These are phyloP conservation scores for Julus scanicus DNA, from an alignment of 2,888 invertebrate genomes.

Conservation along the genomic window DNA sequence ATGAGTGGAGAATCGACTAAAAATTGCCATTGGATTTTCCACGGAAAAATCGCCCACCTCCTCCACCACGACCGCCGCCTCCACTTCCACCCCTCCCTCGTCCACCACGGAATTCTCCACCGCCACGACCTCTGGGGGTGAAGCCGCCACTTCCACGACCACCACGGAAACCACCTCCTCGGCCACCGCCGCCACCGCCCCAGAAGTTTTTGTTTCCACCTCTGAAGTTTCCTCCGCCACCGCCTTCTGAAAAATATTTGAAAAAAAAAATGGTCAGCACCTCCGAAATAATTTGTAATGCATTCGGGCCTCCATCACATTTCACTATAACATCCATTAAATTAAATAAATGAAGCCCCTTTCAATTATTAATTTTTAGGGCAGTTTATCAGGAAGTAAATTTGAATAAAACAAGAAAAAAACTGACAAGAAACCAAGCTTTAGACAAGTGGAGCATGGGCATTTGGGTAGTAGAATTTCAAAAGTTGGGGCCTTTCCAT, in stretches of 20 bases:
- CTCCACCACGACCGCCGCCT: not conserved
- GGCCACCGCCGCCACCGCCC: slow-evolving; percentile 50
- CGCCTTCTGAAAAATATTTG: not conserved
- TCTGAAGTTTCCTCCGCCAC: slow-evolving; percentile 47
- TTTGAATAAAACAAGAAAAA: no score
- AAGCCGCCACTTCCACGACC: slow-evolving; percentile 53
- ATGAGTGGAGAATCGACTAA: not conserved
- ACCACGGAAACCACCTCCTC: slow-evolving; percentile 48
- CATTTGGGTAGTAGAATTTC: no score
- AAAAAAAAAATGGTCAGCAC: not conserved
- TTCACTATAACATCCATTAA: no score
- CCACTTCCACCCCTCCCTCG: slow-evolving; percentile 51
- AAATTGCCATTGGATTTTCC: slow-evolving; percentile 6
- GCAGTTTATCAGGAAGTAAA: no score
- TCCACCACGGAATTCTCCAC: slow-evolving; percentile 53
- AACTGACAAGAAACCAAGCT: no score
- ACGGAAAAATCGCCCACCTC: slow-evolving; percentile 38
- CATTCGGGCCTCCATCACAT: no score
- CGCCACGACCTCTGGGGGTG: slow-evolving; percentile 48
- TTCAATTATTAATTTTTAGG: no score
- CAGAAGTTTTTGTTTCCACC: slow-evolving; percentile 51
- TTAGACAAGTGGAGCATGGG: no score
- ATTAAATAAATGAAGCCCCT: no score
- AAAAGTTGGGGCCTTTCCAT: no score
- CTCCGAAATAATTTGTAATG: not conserved